A percentile compares a stretch with the other conserved stretches of the same genome.
These are phyloP conservation scores for Drosophila basisetae DNA, from an alignment of 2,888 invertebrate species.

Conservation along the genomic window DNA sequence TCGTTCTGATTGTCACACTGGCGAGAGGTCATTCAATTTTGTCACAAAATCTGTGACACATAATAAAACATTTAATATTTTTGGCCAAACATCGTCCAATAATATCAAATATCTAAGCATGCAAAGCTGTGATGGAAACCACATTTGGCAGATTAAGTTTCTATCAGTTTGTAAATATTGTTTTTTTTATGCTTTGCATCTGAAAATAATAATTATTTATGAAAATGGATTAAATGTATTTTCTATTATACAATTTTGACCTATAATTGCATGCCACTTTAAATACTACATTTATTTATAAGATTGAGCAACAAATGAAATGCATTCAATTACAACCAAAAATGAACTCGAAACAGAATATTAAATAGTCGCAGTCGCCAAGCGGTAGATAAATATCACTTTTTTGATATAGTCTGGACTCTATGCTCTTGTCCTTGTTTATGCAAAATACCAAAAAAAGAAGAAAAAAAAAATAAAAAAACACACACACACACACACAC, in stretches of 20 bases:
- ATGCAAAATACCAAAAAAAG: constrained; percentile 32
- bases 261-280: not conserved
- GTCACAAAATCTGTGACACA: not conserved
- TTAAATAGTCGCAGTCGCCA: not conserved
- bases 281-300: not conserved
- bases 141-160: not conserved
- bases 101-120: not conserved
- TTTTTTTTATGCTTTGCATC: not conserved
- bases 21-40: not conserved
- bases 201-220: not conserved
- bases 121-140: not conserved
- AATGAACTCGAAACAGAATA: not conserved
- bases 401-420: not conserved
- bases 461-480: not conserved
- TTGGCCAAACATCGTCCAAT: not conserved
- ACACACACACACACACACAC: not conserved
- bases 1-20: not conserved
- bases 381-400: not conserved
- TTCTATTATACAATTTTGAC: not conserved
- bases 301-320: not conserved
- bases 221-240: not conserved
- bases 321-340: not conserved
- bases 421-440: constrained; percentile 23
- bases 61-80: not conserved
- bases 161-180: not conserved